Percentiles rank a stretch among this genome's conserved stretches.
These are phyloP conservation scores for Tipula unca DNA, from an alignment of 2,888 invertebrate genomes.

Conservation along the genomic window DNA sequence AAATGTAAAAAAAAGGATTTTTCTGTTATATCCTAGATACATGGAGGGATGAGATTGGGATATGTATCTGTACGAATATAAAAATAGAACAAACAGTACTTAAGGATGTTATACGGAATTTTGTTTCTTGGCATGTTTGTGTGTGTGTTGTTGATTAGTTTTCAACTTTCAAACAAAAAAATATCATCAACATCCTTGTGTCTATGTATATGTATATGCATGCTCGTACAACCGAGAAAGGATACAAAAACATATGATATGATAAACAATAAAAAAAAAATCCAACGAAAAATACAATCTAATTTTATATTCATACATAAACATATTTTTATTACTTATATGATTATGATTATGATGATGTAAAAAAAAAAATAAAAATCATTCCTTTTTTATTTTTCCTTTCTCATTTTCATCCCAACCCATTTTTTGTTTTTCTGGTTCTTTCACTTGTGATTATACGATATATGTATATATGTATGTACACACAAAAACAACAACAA, in stretches of 20 bases:
- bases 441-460: neutral
- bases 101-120: neutral
- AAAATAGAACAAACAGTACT: neutral
- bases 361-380: neutral
- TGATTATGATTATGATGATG: conserved; percentile 14
- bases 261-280: neutral
- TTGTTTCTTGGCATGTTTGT: neutral
- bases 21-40: neutral
- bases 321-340: conserved; percentile 8
- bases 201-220: neutral
- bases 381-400: neutral
- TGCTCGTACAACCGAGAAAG: neutral
- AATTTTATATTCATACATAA: conserved; percentile 14
- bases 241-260: neutral
- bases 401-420: neutral
- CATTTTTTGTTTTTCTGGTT: neutral
- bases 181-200: neutral
- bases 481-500: neutral
- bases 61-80: neutral
- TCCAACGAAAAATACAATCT: neutral
- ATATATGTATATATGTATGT: too few species aligned
- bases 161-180: neutral
- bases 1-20: neutral
- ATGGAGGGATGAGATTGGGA: neutral
- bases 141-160: conserved; percentile 14